Evolutionary conservation across 2,113 vertebrate species (phyloP).

Genomic region (Prunella himalayana): DNA sequence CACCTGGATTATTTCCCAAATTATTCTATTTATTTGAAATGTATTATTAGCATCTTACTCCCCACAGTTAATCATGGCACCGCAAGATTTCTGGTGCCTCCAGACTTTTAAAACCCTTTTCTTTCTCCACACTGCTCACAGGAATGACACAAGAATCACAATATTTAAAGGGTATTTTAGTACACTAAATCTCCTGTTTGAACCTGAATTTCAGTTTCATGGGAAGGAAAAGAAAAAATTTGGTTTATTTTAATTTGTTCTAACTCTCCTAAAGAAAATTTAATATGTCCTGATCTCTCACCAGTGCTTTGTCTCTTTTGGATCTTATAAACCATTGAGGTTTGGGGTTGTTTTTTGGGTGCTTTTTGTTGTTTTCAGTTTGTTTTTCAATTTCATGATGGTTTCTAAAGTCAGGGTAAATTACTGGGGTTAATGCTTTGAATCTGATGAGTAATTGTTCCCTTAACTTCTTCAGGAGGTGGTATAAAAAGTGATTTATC

Average conservation of each 20-base stretch:
- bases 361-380: background rate
- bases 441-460: background rate
- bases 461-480: background rate
- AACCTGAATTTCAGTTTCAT: background rate
- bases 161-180: background rate
- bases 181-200: background rate
- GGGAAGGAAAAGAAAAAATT: background rate
- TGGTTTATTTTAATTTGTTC: background rate
- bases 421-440: background rate
- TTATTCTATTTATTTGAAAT: background rate
- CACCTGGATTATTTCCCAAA: background rate
- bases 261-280: background rate
- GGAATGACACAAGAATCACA: background rate
- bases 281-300: background rate
- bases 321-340: background rate
- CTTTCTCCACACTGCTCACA: background rate
- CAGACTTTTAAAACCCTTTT: background rate
- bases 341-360: background rate
- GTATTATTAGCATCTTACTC: background rate
- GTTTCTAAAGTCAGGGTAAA: background rate
- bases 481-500: background rate
- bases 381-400: background rate
- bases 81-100: background rate
- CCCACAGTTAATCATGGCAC: background rate
- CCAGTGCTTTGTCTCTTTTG: background rate